Evolutionary conservation across 2,113 vertebrate genomes (phyloP).

Genomic region (Anguilla rostrata): DNA sequence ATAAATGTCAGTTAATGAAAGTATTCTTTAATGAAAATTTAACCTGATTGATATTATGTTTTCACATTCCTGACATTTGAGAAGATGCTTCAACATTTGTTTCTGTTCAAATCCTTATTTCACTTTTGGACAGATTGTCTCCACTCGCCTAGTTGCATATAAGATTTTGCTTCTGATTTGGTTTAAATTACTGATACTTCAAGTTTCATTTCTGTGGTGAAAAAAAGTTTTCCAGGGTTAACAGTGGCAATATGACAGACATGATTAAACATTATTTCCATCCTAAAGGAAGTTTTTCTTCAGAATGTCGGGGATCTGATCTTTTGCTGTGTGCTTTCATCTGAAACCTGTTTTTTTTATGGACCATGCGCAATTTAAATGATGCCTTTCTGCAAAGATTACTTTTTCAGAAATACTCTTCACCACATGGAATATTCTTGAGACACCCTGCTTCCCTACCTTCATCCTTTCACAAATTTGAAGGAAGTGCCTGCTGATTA

Average conservation of each 20-base stretch:
- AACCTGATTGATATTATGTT: conserved; percentile 35
- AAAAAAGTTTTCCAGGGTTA: neutral
- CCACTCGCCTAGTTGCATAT: neutral
- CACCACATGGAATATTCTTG: neutral
- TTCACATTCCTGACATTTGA: conserved; percentile 25
- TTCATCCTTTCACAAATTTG: too few species aligned
- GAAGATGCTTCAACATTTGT: conserved; percentile 19
- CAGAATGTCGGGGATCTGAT: neutral
- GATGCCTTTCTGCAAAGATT: neutral
- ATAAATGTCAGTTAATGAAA: conserved; percentile 42
- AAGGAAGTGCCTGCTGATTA: too few species aligned
- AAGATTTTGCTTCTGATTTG: conserved; percentile 4
- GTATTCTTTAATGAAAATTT: conserved; percentile 39
- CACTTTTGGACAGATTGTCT: conserved; percentile 6
- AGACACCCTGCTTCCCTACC: neutral
- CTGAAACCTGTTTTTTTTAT: conserved; percentile 1
- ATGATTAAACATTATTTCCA: conserved; percentile 18
- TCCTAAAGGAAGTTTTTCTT: conserved; percentile 10
- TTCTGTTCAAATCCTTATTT: conserved; percentile 28
- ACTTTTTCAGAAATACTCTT: neutral
- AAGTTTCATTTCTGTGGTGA: too few species aligned
- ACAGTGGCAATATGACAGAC: conserved; percentile 22
- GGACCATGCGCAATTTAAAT: neutral
- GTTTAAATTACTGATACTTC: neutral
- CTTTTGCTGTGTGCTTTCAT: neutral